Percentiles rank a stretch among this genome's conserved stretches.
These are phyloP conservation scores for Lepilemur septentrionalis DNA, from an alignment of 2,797 vertebrate species.

Conservation along the genomic window DNA sequence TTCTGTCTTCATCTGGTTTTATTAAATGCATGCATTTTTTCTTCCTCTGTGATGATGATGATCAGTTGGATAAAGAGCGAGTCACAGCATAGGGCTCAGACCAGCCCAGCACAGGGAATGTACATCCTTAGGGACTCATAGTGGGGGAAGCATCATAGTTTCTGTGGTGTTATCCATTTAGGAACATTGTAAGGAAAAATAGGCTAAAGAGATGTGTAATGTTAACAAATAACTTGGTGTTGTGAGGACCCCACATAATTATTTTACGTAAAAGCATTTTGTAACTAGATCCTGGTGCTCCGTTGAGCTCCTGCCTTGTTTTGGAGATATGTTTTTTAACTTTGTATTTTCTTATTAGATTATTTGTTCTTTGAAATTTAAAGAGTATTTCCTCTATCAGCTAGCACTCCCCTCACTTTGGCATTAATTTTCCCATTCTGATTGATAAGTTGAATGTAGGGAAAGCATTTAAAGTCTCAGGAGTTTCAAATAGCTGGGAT, in stretches of 20 bases:
- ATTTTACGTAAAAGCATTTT: background rate
- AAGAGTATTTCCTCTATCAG: background rate
- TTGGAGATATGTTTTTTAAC: background rate
- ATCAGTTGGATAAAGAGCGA: background rate
- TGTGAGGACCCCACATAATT: background rate
- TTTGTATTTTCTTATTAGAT: background rate
- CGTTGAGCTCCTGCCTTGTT: background rate
- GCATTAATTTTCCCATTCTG: background rate
- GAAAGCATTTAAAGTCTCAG: background rate
- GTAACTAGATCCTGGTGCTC: background rate
- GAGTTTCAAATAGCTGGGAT: slow-evolving; percentile 17
- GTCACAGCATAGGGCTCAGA: background rate
- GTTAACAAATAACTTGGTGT: background rate
- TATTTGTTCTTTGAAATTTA: slow-evolving; percentile 3
- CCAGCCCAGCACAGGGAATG: background rate
- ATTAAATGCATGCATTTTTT: rapidly evolving
- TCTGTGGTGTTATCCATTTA: background rate
- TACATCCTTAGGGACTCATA: background rate
- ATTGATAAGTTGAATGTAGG: background rate
- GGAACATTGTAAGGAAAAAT: background rate
- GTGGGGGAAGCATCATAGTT: background rate
- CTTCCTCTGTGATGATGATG: background rate
- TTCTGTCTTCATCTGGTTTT: background rate
- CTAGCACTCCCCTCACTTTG: background rate
- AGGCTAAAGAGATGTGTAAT: background rate